Evolutionary conservation across 2,888 invertebrate genomes (phyloP), one percentile per base, ranked within the genome.

Genomic region (Rutpela maculata): DNA sequence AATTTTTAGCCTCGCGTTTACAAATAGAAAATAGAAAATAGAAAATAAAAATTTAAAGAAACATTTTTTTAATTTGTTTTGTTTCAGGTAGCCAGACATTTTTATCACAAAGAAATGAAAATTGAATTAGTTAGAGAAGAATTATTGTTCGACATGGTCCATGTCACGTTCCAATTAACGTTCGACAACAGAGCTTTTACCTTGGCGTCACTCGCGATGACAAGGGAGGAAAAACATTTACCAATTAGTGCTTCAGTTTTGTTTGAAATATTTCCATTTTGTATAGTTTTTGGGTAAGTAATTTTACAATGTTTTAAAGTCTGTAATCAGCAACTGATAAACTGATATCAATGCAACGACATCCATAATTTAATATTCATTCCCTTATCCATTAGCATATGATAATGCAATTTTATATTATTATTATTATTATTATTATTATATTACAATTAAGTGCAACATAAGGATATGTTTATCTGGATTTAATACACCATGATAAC

Each of bases 251-350:
- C 97, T 0, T 95, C 96, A 11, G 95, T 98, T 31, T 92, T 99
- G 63, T 98, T 99, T 86, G 98, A 99, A 89, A 97, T 99, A 87
- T 99, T 99, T 89, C 99, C 99, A 1, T 99, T 99, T 92, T 98
- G 98, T 90, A 96, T 99, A 83, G 98, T 98, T 59, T 99, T 99
- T 90, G 96, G 97, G 95, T 96, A 90, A 91, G 93, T 91, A 76
- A 62, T 38, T 31, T 56, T 26, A 26, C 22, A 26, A 26, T 26
- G 4, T 4, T 26, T 26, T 26, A 4, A 26, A 26, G 2, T 26
- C 4, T 26, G 1, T 4, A 26, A 4, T 26, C 22, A 26, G 22
- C 22, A 26, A 26, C 22, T 26, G 17, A 15, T 18, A 35, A 17
- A 67, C 10, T 26, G 43, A 66, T 26, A 26, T 26, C 22, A 26